A percentile compares a stretch with the other conserved stretches of the same genome.
Evolutionary conservation across 2,888 invertebrate species (phyloP).

Genomic region (Melanostoma mellinum): DNA sequence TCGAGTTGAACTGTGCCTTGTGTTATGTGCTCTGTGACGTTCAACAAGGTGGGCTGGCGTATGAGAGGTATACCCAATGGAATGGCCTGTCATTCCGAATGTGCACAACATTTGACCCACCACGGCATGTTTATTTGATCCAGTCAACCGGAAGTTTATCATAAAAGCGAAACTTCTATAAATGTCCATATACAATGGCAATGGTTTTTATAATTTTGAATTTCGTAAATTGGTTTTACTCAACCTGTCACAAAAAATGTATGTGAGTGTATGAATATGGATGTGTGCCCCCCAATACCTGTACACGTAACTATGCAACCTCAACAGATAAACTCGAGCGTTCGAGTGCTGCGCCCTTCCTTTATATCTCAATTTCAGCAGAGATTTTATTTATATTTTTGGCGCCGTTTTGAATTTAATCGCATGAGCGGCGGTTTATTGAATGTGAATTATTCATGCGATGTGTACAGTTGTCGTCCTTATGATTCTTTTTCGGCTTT

Average conservation of each 20-base stretch:
- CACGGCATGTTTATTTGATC: conserved; percentile 42
- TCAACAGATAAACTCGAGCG: too few relatives aligned
- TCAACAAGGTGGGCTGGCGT: background rate
- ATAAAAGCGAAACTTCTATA: conserved; percentile 26
- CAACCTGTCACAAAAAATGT: conserved; percentile 32
- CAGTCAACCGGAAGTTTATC: conserved; percentile 59
- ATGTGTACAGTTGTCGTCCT: conserved; percentile 13
- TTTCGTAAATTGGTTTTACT: conserved; percentile 18
- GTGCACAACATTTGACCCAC: conserved; percentile 1
- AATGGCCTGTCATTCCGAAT: conserved; percentile 19
- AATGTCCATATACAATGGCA: conserved; percentile 10
- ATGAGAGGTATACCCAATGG: background rate
- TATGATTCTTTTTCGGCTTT: background rate
- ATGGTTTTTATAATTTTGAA: background rate
- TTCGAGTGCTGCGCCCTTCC: too few relatives aligned
- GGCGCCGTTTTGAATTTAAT: conserved; percentile 25
- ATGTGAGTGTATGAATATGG: conserved; percentile 1
- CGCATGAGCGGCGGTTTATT: conserved; percentile 42
- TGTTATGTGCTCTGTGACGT: background rate
- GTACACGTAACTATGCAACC: too few relatives aligned
- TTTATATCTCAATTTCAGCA: background rate
- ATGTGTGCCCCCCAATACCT: background rate
- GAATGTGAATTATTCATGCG: conserved; percentile 55
- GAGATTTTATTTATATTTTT: conserved; percentile 40
- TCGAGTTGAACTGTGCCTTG: conserved; percentile 41